phyloP scores from a whole-genome alignment of 2,797 vertebrate species.

The Girardinus metallicus region DNA sequence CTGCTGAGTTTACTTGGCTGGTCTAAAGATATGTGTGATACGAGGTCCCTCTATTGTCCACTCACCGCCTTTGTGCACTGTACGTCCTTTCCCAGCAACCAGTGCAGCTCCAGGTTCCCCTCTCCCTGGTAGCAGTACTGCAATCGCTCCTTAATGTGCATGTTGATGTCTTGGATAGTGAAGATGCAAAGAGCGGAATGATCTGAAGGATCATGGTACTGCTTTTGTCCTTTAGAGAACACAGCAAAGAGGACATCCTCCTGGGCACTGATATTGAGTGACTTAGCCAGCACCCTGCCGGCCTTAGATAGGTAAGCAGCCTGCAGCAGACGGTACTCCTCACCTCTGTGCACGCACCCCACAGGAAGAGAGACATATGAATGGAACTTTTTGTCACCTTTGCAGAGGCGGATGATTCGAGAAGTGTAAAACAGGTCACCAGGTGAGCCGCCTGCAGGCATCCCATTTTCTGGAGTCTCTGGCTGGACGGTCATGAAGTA shows the following conservation, averaged over 20 bases:
- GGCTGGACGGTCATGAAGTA: conserved; percentile 98
- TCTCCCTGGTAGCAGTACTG: conserved; percentile 98
- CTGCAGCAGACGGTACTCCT: conserved; percentile 95
- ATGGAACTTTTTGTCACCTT: conserved; percentile 98
- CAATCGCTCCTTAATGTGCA: conserved; percentile 94
- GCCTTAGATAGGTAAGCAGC: conserved; percentile 93
- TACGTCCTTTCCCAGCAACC: conserved; percentile 97
- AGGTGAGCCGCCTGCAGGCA: conserved; percentile 87
- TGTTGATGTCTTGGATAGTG: conserved; percentile 90
- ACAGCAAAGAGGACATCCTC: conserved; percentile 95
- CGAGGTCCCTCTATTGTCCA: conserved; percentile 16
- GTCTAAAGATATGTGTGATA: not conserved
- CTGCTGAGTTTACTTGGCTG: not conserved
- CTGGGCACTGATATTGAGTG: conserved; percentile 89
- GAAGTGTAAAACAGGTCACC: conserved; percentile 96
- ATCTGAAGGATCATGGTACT: conserved; percentile 91
- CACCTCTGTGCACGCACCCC: conserved; percentile 88
- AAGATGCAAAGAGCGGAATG: conserved; percentile 95
- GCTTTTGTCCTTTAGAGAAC: conserved; percentile 98
- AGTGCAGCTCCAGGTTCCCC: conserved; percentile 97
- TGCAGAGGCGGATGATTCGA: conserved; percentile 95
- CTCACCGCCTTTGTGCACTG: conserved; percentile 97
- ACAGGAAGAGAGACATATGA: conserved; percentile 97
- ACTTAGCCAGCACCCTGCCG: conserved; percentile 86
- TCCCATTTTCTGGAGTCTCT: conserved; percentile 92